Evolutionary conservation across 2,797 vertebrate genomes (phyloP), one percentile per base, ranked within the genome.

Genomic region (Myotis pilosus): DNA sequence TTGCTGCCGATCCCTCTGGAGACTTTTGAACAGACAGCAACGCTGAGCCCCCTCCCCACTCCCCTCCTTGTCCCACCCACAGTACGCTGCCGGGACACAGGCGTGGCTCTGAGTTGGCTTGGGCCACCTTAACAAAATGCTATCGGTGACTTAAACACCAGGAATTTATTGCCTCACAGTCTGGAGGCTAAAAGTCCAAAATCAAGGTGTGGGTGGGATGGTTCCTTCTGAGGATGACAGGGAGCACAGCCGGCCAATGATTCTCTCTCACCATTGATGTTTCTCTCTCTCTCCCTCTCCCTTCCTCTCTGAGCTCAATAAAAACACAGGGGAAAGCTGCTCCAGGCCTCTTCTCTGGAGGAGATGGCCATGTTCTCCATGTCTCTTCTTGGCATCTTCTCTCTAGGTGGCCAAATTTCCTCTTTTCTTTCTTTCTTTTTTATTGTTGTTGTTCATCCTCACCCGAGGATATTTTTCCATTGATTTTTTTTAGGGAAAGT

Each of bases 41-140:
- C 0, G 4, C 44, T 7, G 41, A 30, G 47, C 12, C 28, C 51
- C 12, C 25, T 41, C 55, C 11, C 41, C 22, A 1, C 10, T 1
- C 30, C 20, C 20, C 57, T 28, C 25, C 20, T 9, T 4, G 66
- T 49, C 66, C 47, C 11, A 23, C 28, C 6, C 9, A 8, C 68
- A 4, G 38, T 15, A 55, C 57, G 20, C 71, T 36, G 38, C 49
- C 20, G 53, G 66, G 68, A 30, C 62, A 62, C n/a, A 22, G 17
- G 28, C 9, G 41, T 7, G 16, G 44, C 53, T 86, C 3, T 9
- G 36, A 23, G 62, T 51, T 41, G 44, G 8, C 62, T 22, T 0
- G 28, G 36, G 22, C 55, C 11, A 8, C 78, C 25, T 30, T 36
- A 30, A 8, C 47, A 38, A 57, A 82, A 44, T 13, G 17, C 36